Evolutionary conservation across 2,888 invertebrate species (phyloP).

Genomic region (Macrosoma leucophasiata): DNA sequence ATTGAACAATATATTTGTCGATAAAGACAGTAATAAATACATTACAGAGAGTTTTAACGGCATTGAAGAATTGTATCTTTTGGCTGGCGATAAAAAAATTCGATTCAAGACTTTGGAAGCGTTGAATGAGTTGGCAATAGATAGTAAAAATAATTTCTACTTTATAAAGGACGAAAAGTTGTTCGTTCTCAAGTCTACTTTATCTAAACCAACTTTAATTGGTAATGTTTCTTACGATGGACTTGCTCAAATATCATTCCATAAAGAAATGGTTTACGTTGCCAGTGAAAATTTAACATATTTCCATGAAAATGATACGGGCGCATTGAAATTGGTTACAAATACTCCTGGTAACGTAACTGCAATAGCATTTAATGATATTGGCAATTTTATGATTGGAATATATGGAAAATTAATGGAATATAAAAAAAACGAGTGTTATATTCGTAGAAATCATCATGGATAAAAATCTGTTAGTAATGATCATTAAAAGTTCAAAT

Average conservation of each 20-base stretch:
- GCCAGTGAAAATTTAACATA: conserved; percentile 49
- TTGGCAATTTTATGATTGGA: conserved; percentile 49
- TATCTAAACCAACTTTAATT: conserved; percentile 38
- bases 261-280: conserved; percentile 45
- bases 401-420: conserved; percentile 45
- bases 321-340: conserved; percentile 39
- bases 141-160: conserved; percentile 56
- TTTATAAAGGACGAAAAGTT: conserved; percentile 48
- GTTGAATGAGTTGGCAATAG: conserved; percentile 51
- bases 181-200: conserved; percentile 42
- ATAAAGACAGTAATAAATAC: conserved; percentile 57
- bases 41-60: conserved; percentile 50
- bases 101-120: conserved; percentile 43
- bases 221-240: conserved; percentile 47
- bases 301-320: conserved; percentile 49
- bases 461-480: too few species aligned
- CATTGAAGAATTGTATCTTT: conserved; percentile 47
- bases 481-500: too few species aligned
- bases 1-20: conserved; percentile 51
- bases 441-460: conserved; percentile 29
- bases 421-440: conserved; percentile 46
- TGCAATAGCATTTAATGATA: conserved; percentile 51
- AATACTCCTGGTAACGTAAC: conserved; percentile 47
- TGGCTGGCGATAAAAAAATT: conserved; percentile 47
- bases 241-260: conserved; percentile 52